These are phyloP conservation scores for Sebastes elongatus DNA, from an alignment of 2,797 vertebrate genomes.

Conservation along the genomic window DNA sequence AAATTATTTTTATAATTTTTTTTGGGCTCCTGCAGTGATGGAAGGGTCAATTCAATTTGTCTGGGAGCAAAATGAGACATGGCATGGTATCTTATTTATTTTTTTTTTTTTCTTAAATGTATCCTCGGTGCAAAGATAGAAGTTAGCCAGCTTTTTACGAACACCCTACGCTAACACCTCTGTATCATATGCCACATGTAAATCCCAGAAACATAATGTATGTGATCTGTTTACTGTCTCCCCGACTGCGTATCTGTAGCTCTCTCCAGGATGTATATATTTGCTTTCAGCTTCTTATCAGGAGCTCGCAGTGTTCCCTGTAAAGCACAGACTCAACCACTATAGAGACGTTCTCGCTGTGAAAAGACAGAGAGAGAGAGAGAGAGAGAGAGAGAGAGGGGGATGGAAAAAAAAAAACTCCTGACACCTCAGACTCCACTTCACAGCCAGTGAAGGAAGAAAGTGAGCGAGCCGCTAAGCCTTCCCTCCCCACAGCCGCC, in stretches of 20 bases:
- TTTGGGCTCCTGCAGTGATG: constrained; percentile 24
- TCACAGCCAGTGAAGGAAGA: constrained; percentile 82
- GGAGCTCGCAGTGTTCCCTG: constrained; percentile 75
- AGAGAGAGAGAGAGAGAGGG: constrained; percentile 37
- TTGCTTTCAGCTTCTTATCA: constrained; percentile 85
- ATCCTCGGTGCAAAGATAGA: neutral
- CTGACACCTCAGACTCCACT: constrained; percentile 87
- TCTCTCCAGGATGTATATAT: constrained; percentile 79
- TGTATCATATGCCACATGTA: constrained; percentile 61
- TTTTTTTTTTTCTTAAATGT: neutral
- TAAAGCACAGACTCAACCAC: constrained; percentile 77
- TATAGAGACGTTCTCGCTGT: constrained; percentile 70
- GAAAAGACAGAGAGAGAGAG: constrained; percentile 39
- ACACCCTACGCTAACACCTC: constrained; percentile 36
- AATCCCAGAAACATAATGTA: constrained; percentile 70
- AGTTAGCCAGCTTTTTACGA: constrained; percentile 34
- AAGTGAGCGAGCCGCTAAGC: constrained; percentile 78
- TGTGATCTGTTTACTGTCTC: constrained; percentile 75
- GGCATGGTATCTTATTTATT: neutral
- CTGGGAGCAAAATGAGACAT: constrained; percentile 62
- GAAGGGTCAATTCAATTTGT: constrained; percentile 68
- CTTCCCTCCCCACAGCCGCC: constrained; percentile 72
- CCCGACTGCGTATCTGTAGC: constrained; percentile 52
- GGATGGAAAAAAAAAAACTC: constrained; percentile 61
- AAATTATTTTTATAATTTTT: constrained; percentile 52